Evolutionary conservation across 2,888 invertebrate genomes (phyloP), one percentile per base, ranked within the genome.

Genomic region (Leucoptera coffeella): DNA sequence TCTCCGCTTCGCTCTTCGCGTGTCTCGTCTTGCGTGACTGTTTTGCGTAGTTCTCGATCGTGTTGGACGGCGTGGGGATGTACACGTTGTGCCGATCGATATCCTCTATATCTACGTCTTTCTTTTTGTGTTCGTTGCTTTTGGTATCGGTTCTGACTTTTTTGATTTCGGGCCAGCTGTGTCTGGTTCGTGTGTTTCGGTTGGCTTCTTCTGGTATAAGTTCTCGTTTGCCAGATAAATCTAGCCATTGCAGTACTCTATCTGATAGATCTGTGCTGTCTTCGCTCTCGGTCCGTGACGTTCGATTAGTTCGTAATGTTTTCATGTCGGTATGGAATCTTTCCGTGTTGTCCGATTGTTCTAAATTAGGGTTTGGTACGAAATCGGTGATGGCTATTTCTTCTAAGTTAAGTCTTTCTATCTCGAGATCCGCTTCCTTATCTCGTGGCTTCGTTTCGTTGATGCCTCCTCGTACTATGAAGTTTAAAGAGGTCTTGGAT

Each of bases 161-260:
- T n/a, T n/a, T n/a, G n/a, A n/a, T n/a, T n/a, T n/a, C 65, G 2
- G 65, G 58, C 55, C 64, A 60, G 36, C 62, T 67, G 47, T 64
- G 64, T 9, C 62, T 43, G 4, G 60, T 69, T 28, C 62, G 64
- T 2, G 53, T 33, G 47, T 65, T 57, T 21, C 67, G 37, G 0
- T 34, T 15, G n/a, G 29, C 44, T 14, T 50, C 57, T 9, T 54
- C 51, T 3, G 59, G 50, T n/a, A 53, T 50, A 11, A 71, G 34
- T 36, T 65, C 62, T 2, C 72, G 62, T 41, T 77, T 75, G 0
- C 80, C 82, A 0, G 85, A 85, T 29, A 86, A 55, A 45, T 87
- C 85, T 35, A 88, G 44, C 88, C 88, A 88, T 39, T 85, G 81
- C 3, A 87, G 53, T 0, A 88, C 88, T 28, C 85, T 69, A 32